Conservation (phyloP, 2,888 invertebrate genomes). For the Clostera curtula region DNA sequence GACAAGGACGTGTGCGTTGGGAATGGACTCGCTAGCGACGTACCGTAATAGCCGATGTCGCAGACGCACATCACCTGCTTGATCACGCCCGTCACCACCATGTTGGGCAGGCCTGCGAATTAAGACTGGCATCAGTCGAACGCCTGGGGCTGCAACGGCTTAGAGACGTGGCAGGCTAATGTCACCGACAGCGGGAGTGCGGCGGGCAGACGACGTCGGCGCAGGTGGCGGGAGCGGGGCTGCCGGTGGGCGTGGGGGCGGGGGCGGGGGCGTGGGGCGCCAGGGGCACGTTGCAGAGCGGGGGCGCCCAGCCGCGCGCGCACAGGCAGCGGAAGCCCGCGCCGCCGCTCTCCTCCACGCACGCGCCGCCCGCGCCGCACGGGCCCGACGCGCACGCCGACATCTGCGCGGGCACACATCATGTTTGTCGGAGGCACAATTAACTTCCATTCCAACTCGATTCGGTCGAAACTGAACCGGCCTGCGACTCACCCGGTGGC, state of each 20-base stretch:
- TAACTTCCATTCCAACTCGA: neutral
- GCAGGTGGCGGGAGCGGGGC: conserved; percentile 43
- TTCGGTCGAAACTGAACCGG: neutral
- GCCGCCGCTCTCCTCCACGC: conserved; percentile 73
- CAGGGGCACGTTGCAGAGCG: conserved; percentile 45
- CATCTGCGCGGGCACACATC: conserved; percentile 32
- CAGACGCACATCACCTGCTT: conserved; percentile 76
- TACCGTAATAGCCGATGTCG: conserved; percentile 78
- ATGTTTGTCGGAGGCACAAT: neutral
- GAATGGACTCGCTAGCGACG: conserved; percentile 8
- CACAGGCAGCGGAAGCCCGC: conserved; percentile 81
- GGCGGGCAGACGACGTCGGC: conserved; percentile 75
- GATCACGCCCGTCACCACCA: conserved; percentile 39
- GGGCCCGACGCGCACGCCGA: conserved; percentile 80
- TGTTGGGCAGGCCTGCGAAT: conserved; percentile 32
- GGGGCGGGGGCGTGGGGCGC: conserved; percentile 54
- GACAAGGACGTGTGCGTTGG: neutral
- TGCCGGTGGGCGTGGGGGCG: conserved; percentile 38
- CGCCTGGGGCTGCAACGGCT: too few species aligned
- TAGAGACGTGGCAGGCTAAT: too few species aligned
- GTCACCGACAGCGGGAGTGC: conserved; percentile 76
- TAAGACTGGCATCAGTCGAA: too few species aligned
- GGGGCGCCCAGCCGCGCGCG: conserved; percentile 67
- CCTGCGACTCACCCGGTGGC: conserved; percentile 77
- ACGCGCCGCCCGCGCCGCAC: conserved; percentile 86